A percentile compares a stretch with the other conserved stretches of the same genome.
phyloP scores from a whole-genome alignment of 2,797 vertebrate genomes.

The Urosaurus nigricauda region DNA sequence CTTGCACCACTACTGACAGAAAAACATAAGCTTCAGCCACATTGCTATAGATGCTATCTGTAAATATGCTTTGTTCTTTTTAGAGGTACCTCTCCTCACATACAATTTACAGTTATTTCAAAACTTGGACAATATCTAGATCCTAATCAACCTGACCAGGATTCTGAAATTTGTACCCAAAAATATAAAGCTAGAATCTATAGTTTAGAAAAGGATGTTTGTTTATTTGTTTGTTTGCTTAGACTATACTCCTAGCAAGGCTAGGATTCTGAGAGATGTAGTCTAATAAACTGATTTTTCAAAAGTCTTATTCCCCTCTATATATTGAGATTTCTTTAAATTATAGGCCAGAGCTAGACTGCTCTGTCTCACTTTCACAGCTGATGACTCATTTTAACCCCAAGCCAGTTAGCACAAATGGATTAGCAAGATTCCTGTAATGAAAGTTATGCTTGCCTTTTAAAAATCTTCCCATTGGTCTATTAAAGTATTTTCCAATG shows the following conservation, averaged over 20 bases:
- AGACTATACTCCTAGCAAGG: too few relatives aligned
- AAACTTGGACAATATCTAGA: too few relatives aligned
- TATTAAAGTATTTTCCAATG: not conserved
- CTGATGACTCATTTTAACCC: not conserved
- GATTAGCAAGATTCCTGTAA: not conserved
- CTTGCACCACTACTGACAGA: too few relatives aligned
- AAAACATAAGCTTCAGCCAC: not conserved
- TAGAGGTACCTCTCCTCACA: too few relatives aligned
- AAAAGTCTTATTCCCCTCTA: not conserved
- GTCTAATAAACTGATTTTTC: too few relatives aligned
- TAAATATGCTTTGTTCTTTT: not conserved
- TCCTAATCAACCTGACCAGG: too few relatives aligned
- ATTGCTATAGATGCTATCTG: not conserved
- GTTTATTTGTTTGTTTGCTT: too few relatives aligned
- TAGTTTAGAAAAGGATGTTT: not conserved
- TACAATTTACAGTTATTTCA: too few relatives aligned
- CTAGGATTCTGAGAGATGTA: too few relatives aligned
- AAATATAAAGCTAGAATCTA: not conserved
- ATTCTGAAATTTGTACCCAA: too few relatives aligned
- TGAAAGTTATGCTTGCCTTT: slow-evolving; percentile 19
- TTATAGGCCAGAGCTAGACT: not conserved
- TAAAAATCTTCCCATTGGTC: not conserved
- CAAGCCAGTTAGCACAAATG: not conserved
- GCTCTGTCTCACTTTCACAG: not conserved
- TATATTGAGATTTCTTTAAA: not conserved